phyloP scores from a whole-genome alignment of 2,113 vertebrate genomes.

The Chaetorhynchus papuensis region DNA sequence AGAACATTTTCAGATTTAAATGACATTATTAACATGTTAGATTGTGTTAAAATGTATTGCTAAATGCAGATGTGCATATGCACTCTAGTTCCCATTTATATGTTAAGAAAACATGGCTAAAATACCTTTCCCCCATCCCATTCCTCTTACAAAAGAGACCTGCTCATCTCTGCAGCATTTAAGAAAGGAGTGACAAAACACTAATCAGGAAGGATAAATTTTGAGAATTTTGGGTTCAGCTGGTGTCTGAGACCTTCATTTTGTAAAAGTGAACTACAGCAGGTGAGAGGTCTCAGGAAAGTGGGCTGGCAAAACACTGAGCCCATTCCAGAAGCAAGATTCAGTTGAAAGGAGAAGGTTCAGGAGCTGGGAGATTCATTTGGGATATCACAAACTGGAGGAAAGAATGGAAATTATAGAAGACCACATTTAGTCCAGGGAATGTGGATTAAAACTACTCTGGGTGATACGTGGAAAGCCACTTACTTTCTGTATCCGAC shows the following conservation, averaged over 20 bases:
- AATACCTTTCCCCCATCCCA: rapidly evolving
- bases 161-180: background rate
- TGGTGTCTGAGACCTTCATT: background rate
- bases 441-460: background rate
- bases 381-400: background rate
- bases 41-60: background rate
- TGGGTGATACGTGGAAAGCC: background rate
- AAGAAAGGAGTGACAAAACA: background rate
- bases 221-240: background rate
- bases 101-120: background rate
- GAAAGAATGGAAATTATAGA: background rate
- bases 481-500: rapidly evolving
- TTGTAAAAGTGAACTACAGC: background rate
- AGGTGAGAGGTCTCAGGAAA: background rate
- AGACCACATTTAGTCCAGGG: background rate
- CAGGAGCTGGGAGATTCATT: background rate
- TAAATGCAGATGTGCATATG: background rate
- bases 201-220: background rate
- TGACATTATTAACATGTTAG: background rate
- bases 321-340: background rate
- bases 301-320: background rate
- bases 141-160: background rate
- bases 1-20: background rate
- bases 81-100: background rate
- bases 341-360: background rate